A percentile compares a stretch with the other conserved stretches of the same genome.
phyloP scores from a whole-genome alignment of 2,797 vertebrate genomes.

The Eospalax fontanierii region DNA sequence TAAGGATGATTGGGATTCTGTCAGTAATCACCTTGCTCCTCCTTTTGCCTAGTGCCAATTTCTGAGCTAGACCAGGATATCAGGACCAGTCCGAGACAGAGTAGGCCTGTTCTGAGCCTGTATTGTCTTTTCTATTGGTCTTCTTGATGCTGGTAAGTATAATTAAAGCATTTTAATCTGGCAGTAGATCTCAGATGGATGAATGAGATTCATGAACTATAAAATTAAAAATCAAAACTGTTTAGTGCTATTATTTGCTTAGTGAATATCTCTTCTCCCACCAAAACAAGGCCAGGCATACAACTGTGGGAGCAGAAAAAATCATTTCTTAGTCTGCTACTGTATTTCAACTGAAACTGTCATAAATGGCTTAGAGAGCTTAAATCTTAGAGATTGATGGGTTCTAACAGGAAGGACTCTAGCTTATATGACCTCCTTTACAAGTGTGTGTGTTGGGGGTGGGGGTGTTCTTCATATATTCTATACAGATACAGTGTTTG shows the following conservation, averaged over 20 bases:
- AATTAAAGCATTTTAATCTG: constrained; percentile 82
- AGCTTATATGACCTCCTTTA: constrained; percentile 62
- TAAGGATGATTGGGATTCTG: constrained; percentile 24
- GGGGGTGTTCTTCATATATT: constrained; percentile 26
- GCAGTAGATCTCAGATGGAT: constrained; percentile 82
- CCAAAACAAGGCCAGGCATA: background rate
- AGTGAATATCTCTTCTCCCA: constrained; percentile 69
- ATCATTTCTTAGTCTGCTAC: constrained; percentile 56
- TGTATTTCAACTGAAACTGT: constrained; percentile 62
- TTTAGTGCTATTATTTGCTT: constrained; percentile 84
- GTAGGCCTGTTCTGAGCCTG: constrained; percentile 70
- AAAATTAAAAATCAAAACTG: constrained; percentile 88
- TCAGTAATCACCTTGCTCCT: constrained; percentile 1
- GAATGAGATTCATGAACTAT: constrained; percentile 84
- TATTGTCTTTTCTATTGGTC: constrained; percentile 85
- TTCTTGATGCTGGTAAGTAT: constrained; percentile 81
- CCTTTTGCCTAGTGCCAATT: constrained; percentile 16
- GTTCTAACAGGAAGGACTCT: constrained; percentile 61
- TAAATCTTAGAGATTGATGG: constrained; percentile 61
- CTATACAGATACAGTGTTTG: background rate
- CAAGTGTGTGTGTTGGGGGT: no score
- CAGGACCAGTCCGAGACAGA: constrained; percentile 65
- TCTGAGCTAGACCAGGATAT: constrained; percentile 29
- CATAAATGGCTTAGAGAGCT: constrained; percentile 42
- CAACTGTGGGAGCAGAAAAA: background rate